Evolutionary conservation across 2,888 invertebrate genomes (phyloP), one percentile per base, ranked within the genome.

Genomic region (Phasia obesa): DNA sequence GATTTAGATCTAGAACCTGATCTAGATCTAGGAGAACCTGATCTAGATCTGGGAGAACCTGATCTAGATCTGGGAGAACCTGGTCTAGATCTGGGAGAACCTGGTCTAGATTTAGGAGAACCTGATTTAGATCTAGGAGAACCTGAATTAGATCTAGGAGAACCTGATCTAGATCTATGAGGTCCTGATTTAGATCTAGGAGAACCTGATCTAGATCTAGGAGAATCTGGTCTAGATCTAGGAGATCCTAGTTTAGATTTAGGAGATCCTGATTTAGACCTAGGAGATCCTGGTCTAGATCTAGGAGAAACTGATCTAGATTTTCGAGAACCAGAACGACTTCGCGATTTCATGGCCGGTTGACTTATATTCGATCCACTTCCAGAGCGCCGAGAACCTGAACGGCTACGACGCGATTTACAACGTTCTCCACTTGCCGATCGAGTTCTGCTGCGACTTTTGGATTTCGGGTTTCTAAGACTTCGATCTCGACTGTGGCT

Each of bases 251-350:
- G 86, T 6, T 85, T 80, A n/a, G n/a, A n/a, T n/a, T n/a, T n/a
- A n/a, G n/a, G n/a, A n/a, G n/a, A n/a, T n/a, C n/a, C n/a, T n/a
- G n/a, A n/a, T n/a, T n/a, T n/a, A 7, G 88, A 80, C 9, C 65
- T 57, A 0, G 78, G 67, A 4, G 87, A 86, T 11, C 78, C 84
- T 0, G 87, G 87, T 4, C 84, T 70, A 25, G 85, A 85, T 42
- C 85, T 84, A 2, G 88, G 86, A 7, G 87, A 88, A 69, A 85
- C 85, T 13, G 88, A 88, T 21, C 51, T 38, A 13, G 84, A 84
- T 51, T 7, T 86, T 86, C 11, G 90, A 90, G 91, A 91, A 35
- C 83, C 76, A 0, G 86, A 85, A 0, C 85, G 85, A 49, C 78
- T 80, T 19, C 84, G 67, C 2, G 74, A 75, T 53, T 70, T 71